These are phyloP conservation scores for Enteromius mattozi DNA, from an alignment of 2,797 vertebrate genomes.

Conservation along the genomic window DNA sequence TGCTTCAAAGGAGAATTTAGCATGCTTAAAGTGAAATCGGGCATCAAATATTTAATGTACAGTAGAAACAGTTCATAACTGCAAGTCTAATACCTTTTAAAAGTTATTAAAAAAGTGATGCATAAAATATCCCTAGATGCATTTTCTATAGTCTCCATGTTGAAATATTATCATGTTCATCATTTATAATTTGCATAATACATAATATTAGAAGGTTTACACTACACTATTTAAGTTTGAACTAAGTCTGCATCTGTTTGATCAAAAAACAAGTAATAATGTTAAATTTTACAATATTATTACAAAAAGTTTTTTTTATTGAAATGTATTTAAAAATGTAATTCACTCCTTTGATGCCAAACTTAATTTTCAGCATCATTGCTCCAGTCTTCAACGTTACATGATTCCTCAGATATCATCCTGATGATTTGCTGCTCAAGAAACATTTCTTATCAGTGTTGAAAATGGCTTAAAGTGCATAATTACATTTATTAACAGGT, in stretches of 20 bases:
- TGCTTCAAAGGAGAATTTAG: background rate
- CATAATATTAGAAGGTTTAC: background rate
- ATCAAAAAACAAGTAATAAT: background rate
- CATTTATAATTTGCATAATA: background rate
- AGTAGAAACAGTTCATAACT: background rate
- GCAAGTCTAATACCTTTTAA: background rate
- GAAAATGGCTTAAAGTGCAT: background rate
- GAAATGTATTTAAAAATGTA: background rate
- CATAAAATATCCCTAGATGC: background rate
- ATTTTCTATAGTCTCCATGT: background rate
- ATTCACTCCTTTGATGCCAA: background rate
- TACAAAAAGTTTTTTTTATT: no score
- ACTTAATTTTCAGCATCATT: background rate
- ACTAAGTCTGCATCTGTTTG: background rate
- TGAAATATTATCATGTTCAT: background rate
- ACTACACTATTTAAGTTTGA: background rate
- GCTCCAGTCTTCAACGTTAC: background rate
- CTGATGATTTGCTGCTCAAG: background rate
- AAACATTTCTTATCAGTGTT: background rate
- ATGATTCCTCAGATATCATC: background rate
- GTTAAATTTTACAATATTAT: background rate
- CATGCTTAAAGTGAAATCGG: background rate
- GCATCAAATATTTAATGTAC: background rate
- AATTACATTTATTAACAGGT: background rate
- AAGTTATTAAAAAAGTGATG: background rate